Evolutionary conservation across 2,888 invertebrate genomes (phyloP).

Genomic region (Dryobota labecula): DNA sequence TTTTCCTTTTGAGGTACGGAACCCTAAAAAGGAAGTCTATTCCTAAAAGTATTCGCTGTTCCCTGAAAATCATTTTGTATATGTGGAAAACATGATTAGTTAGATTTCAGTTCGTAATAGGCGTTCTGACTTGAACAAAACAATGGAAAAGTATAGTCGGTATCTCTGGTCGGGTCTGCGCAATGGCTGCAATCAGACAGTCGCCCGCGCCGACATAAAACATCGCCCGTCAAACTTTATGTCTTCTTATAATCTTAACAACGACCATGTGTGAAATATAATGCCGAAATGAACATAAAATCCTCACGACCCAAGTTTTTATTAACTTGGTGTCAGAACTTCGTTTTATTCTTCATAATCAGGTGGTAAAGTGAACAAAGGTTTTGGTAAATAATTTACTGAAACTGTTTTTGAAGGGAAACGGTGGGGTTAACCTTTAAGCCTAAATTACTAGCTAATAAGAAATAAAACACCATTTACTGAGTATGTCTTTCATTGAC

Average conservation of each 20-base stretch:
- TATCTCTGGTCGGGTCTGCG: constrained; percentile 28
- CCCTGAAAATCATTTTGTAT: background rate
- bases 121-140: constrained; percentile 14
- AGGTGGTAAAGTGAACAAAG: constrained; percentile 74
- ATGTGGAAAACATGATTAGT: background rate
- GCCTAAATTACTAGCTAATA: no score
- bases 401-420: background rate
- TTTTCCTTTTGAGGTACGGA: no score
- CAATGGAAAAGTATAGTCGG: constrained; percentile 9
- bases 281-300: constrained; percentile 82
- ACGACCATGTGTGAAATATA: constrained; percentile 83
- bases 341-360: constrained; percentile 77
- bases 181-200: constrained; percentile 57
- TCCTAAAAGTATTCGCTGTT: background rate
- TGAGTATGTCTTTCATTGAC: no score
- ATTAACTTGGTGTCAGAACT: constrained; percentile 79
- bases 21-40: background rate
- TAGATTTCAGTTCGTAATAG: background rate
- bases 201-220: constrained; percentile 72
- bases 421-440: no score
- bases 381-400: constrained; percentile 43
- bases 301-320: constrained; percentile 76
- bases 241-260: constrained; percentile 80
- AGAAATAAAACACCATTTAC: no score
- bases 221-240: constrained; percentile 77